Evolutionary conservation across 2,113 vertebrate genomes (phyloP), one percentile per base, ranked within the genome.

Genomic region (Melozone crissalis): DNA sequence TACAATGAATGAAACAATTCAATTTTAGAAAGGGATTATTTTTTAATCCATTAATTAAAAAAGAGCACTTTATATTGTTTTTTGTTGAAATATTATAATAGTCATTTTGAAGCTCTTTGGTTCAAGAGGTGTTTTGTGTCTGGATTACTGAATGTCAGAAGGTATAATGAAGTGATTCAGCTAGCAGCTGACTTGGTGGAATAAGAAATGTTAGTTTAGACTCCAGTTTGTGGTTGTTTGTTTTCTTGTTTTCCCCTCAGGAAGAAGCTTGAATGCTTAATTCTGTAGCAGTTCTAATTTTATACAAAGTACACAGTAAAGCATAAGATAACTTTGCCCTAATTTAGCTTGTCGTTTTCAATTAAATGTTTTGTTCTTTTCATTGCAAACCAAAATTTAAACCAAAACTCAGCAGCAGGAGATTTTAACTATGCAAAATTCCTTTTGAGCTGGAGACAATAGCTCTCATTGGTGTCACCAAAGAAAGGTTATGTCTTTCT

Each of bases 171-270:
- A 87, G 51, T 62, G 57, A 76, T 86, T 91, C 52, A 91, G 21
- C 61, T 47, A 39, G 35, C 30, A 91, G 23, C 44, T 81, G 13
- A 4, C 26, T 57, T 91, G 49, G 23, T 77, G 69, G 33, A 82
- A 93, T 76, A 31, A 78, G 46, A 80, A 93, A 92, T 80, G 33
- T 54, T 23, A 47, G 46, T 47, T 76, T 80, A 88, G 52, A n/a
- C 33, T 87, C 8, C 72, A 77, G 67, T 88, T 91, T 91, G 77
- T 67, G 18, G 44, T 49, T 86, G 63, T 15, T 92, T 71, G 39
- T 66, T 91, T 86, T 88, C 30, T 82, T 93, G 73, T 76, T 93
- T 94, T 82, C 76, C 78, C 74, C 80, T 63, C 33, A 57, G 80
- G 84, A 92, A 71, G 23, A 37, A 89, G 39, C 24, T 89, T 74